Percentiles rank a stretch among this genome's conserved stretches.
These are phyloP conservation scores for Beroe ovata DNA, from an alignment of 37 sponge, comb jelly and placozoan genomes.

Conservation along the genomic window DNA sequence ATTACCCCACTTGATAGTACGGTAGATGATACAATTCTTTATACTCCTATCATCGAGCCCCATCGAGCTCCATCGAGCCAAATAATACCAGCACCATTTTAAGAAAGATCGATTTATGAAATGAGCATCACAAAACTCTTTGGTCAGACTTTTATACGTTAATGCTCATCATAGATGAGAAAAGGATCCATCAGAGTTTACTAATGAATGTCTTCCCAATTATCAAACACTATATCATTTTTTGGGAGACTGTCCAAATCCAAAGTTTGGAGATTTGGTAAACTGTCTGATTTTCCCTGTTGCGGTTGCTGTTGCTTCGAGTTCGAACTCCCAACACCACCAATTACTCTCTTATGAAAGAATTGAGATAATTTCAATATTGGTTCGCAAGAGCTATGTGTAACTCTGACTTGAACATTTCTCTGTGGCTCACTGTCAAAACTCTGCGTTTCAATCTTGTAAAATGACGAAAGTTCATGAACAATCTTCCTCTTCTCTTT, in stretches of 20 bases:
- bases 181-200: too few species aligned
- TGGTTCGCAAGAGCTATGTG: background rate
- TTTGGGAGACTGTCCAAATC: background rate
- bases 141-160: too few species aligned
- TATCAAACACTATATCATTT: constrained; percentile 29
- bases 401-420: constrained; percentile 46
- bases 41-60: too few species aligned
- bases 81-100: too few species aligned
- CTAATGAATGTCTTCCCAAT: constrained; percentile 43
- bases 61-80: too few species aligned
- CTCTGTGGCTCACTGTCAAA: constrained; percentile 42
- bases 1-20: too few species aligned
- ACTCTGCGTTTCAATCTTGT: constrained; percentile 61
- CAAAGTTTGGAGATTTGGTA: background rate
- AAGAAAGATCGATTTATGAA: too few species aligned
- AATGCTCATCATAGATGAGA: too few species aligned
- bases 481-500: constrained; percentile 70
- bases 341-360: constrained; percentile 25
- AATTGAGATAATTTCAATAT: constrained; percentile 22
- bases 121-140: too few species aligned
- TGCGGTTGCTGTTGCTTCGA: background rate
- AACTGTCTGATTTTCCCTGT: background rate
- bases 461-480: constrained; percentile 80
- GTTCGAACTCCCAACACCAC: constrained; percentile 7
- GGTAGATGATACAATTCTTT: too few species aligned